Conservation (phyloP, 2,113 vertebrate genomes). For the Grantiella picta region DNA sequence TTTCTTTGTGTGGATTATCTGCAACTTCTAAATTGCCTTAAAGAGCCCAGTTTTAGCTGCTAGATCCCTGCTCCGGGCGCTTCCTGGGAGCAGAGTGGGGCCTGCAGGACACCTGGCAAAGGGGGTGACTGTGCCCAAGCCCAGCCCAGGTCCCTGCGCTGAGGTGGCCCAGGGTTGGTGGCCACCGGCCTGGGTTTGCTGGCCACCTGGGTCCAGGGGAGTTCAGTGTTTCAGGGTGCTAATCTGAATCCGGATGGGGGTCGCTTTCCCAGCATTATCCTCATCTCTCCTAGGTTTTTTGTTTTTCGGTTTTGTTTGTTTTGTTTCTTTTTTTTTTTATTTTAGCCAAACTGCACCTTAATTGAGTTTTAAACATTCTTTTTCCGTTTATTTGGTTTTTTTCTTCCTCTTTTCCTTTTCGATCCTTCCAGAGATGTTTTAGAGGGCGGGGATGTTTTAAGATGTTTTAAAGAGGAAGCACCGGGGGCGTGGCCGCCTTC, state of each 20-base stretch:
- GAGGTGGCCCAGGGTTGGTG: conserved; percentile 34
- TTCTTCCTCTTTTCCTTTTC: conserved; percentile 28
- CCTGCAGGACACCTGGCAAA: conserved; percentile 56
- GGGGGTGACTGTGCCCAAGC: conserved; percentile 21
- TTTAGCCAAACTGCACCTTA: conserved; percentile 62
- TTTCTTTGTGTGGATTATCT: conserved; percentile 66
- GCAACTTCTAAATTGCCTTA: conserved; percentile 80
- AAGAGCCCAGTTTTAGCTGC: conserved; percentile 75
- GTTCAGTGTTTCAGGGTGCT: conserved; percentile 53
- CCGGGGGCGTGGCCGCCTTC: neutral
- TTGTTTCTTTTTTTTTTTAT: neutral
- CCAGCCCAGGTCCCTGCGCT: neutral
- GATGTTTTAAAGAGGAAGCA: neutral
- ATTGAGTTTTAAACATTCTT: conserved; percentile 33
- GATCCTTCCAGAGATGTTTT: neutral
- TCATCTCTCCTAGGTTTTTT: neutral
- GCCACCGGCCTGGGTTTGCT: neutral
- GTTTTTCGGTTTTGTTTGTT: too few relatives aligned
- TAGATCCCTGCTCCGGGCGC: conserved; percentile 55
- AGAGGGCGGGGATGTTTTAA: neutral
- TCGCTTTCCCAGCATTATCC: conserved; percentile 19
- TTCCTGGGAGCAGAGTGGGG: conserved; percentile 50
- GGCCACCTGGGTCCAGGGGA: neutral
- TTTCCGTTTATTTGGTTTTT: neutral
- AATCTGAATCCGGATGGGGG: conserved; percentile 50